Base-by-base conservation (phyloP, 2,888 invertebrate species). In the Drosophila algonquin region DNA sequence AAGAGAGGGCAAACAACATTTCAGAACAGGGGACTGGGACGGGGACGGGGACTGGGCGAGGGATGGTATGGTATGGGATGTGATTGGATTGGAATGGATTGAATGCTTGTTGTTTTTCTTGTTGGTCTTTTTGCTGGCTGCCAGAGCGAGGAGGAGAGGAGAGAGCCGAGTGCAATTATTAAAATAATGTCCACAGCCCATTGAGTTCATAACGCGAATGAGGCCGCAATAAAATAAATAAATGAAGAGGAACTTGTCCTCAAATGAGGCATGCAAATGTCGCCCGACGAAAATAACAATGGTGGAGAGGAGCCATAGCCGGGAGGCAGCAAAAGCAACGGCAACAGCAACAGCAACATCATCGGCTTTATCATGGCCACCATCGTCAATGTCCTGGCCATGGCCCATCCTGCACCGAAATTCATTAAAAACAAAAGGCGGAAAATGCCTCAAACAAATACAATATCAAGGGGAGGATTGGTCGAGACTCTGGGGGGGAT, bases 171-270 rank as follows among this genome's bases (percentile, higher is more conserved):
- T 80, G 80, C 89, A 91, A 90, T 91, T 91, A 91, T 89, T 81
- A 88, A 88, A 90, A 90, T 90, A 84, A 81, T 85, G 83, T 83
- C 78, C 87, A 90, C 88, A 89, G 90, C 75, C 89, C 90, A 90
- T 90, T 90, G 90, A 90, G 83, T 85, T 89, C 90, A 88, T 91
- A 90, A 91, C 90, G 87, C 89, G 90, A 90, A 89, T 89, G 91
- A 90, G 90, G 90, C 90, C 90, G 90, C 90, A 90, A 89, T 90
- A 91, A 90, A 90, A 90, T 90, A 90, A 90, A 91, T 91, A 90
- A 90, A 90, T 87, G 88, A 89, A 89, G 84, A 85, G 86, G 78
- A 89, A 85, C 82, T 87, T 85, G 86, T 80, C 55, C 74, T 80
- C 81, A 87, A 86, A 85, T 85, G 85, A 87, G 85, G 73, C 85